Base-by-base conservation (phyloP, 2,113 vertebrate genomes). In the Dipodomys ordii region DNA sequence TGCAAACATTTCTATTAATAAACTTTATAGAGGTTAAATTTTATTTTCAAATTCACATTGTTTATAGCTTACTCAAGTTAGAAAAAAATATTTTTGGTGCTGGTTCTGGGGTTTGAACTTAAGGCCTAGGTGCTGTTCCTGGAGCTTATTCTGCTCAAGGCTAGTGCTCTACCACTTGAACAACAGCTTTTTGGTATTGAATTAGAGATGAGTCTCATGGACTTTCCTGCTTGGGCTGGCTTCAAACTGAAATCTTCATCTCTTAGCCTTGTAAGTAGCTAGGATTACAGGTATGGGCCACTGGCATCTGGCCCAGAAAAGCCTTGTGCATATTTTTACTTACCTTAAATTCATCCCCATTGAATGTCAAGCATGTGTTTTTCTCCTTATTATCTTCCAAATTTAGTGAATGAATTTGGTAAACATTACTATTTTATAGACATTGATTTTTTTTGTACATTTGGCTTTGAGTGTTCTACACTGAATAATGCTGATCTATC, bases 361-460 rank as follows among this genome's bases (percentile, higher is more conserved):
- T 94, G 90, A 93, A 87, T 62, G 7, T 95, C 28, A 93, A 84
- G 62, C 19, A 32, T 28, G 3, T 53, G 53, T 83, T 7, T 87
- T 88, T 19, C 49, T 49, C 8, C 30, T 82, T 85, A 83, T 90
- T 92, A 79, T 67, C 74, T 76, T 95, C 62, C 77, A 92, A 71
- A 80, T 53, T 57, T 57, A 86, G 88, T 44, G 49, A 95, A 88
- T 77, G 93, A 84, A 68, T 91, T 81, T 46, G 80, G 35, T 72
- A 79, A 20, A 71, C 79, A 35, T 95, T 20, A 97, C 90, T 88
- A 95, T 96, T 95, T 94, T 90, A 95, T 83, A 79, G 46, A 57
- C 19, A 95, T 94, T 81, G 89, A 94, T 92, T 22, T 68, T 60
- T 91, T 71, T 91, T 71, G 65, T 88, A 74, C 67, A 67, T 93